Evolutionary conservation across 2,888 invertebrate species (phyloP), one percentile per base, ranked within the genome.

Genomic region (Apocheima hispidaria): DNA sequence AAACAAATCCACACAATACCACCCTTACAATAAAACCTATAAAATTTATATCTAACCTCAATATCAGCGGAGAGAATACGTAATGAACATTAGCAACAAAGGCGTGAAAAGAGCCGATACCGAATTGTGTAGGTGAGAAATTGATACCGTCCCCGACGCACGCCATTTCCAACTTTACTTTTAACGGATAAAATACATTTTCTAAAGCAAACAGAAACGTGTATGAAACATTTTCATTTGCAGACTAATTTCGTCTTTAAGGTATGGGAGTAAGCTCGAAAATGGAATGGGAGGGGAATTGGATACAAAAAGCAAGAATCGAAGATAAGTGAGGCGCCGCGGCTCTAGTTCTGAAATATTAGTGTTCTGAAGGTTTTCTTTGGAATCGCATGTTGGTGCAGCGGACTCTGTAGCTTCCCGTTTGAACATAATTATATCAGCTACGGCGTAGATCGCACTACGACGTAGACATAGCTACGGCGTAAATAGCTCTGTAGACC

Each of bases 81-180:
- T 88, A 90, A 90, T 90, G 88, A 89, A 87, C 88, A 90, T 90
- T 88, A 89, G 83, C 86, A 89, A 88, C 87, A 88, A 88, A 88
- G 83, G 83, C 84, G 84, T 78, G 86, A 87, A 87, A 87, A 87
- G 84, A 86, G 81, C 86, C 85, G 84, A 88, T 86, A 84, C 83
- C 78, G 79, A 84, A 83, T 78, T 81, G 82, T 84, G 82, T 82
- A 85, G 86, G 85, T 86, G 86, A 75, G 86, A 86, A 86, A 84
- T 85, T 82, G 84, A 82, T 81, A 75, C 73, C 67, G 64, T 63
- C 61, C 21, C 2, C 1, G 23, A 38, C 68, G 67, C 61, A 35
- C 67, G 12, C 83, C 4, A 62, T 72, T 70, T 63, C 65, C 50
- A 65, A 71, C 75, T 72, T 66, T 86, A 77, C 65, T 4, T 0